Evolutionary conservation across 1,140 invertebrate genomes (phyloP).

Genomic region (Lordiphosa stackelbergi): DNA sequence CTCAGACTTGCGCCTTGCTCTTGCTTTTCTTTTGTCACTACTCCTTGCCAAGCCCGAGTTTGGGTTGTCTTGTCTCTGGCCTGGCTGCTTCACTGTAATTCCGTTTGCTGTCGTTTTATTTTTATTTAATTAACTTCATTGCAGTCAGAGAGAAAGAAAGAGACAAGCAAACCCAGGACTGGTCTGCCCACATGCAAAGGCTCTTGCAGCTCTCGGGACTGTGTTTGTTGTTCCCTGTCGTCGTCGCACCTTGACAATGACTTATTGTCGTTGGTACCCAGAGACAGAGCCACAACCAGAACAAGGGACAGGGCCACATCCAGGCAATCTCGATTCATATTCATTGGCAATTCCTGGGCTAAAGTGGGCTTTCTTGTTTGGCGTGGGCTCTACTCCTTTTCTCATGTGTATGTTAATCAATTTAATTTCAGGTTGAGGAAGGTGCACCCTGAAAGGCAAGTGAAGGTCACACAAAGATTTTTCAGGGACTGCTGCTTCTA

Average conservation of each 20-base stretch:
- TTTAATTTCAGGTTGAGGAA: slow-evolving; percentile 43
- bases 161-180: slow-evolving; percentile 21
- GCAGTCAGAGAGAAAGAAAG: slow-evolving; percentile 20
- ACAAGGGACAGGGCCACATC: slow-evolving; percentile 8
- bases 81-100: slow-evolving; percentile 40
- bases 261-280: slow-evolving; percentile 47
- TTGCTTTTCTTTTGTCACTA: slow-evolving; percentile 25
- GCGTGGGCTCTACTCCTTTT: slow-evolving; percentile 28
- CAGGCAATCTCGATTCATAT: slow-evolving; percentile 46
- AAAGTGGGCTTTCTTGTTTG: slow-evolving; percentile 62
- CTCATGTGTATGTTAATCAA: slow-evolving; percentile 55
- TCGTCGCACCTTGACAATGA: slow-evolving; percentile 69
- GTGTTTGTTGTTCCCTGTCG: slow-evolving; percentile 22
- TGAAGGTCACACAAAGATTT: slow-evolving; percentile 40
- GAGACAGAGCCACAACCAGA: slow-evolving; percentile 18
- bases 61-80: slow-evolving; percentile 1
- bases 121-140: slow-evolving; percentile 73
- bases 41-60: slow-evolving; percentile 31
- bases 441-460: slow-evolving; percentile 30
- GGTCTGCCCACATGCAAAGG: slow-evolving; percentile 47
- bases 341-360: slow-evolving; percentile 61
- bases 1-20: slow-evolving; percentile 20
- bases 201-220: slow-evolving; percentile 11
- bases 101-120: slow-evolving; percentile 63
- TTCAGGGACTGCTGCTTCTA: slow-evolving; percentile 32